Evolutionary conservation across 2,797 vertebrate genomes (phyloP).

Genomic region (Poecilia velifera): DNA sequence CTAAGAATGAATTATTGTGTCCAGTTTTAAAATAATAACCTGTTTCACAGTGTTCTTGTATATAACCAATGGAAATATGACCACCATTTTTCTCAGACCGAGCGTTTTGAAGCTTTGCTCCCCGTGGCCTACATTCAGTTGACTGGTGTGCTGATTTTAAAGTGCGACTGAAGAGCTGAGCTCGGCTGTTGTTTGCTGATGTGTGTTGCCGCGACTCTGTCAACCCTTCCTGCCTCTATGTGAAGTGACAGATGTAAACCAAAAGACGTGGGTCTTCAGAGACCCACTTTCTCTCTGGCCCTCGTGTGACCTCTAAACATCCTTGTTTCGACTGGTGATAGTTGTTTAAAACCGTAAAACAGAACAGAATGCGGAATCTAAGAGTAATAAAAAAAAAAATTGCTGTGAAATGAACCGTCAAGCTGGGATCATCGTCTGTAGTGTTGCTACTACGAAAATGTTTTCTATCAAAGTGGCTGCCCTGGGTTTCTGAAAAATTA

Average conservation of each 20-base stretch:
- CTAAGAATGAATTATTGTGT: not conserved
- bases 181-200: constrained; percentile 55
- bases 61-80: constrained; percentile 1
- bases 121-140: constrained; percentile 57
- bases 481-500: not conserved
- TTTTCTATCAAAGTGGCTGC: not conserved
- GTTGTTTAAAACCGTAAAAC: constrained; percentile 10
- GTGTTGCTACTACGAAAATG: not conserved
- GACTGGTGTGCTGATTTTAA: constrained; percentile 54
- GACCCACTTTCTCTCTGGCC: constrained; percentile 67
- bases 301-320: constrained; percentile 51
- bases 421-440: not conserved
- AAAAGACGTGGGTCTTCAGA: constrained; percentile 57
- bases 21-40: not conserved
- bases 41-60: not conserved
- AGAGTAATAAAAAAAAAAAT: not conserved
- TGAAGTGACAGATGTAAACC: constrained; percentile 74
- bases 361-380: not conserved
- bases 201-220: constrained; percentile 62
- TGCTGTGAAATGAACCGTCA: not conserved
- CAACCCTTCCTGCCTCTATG: constrained; percentile 45
- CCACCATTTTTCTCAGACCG: not conserved
- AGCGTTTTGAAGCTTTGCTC: constrained; percentile 18
- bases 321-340: constrained; percentile 30
- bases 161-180: constrained; percentile 44